Base-by-base conservation (phyloP, 1,140 invertebrate genomes). In the Saccostrea glomerata region DNA sequence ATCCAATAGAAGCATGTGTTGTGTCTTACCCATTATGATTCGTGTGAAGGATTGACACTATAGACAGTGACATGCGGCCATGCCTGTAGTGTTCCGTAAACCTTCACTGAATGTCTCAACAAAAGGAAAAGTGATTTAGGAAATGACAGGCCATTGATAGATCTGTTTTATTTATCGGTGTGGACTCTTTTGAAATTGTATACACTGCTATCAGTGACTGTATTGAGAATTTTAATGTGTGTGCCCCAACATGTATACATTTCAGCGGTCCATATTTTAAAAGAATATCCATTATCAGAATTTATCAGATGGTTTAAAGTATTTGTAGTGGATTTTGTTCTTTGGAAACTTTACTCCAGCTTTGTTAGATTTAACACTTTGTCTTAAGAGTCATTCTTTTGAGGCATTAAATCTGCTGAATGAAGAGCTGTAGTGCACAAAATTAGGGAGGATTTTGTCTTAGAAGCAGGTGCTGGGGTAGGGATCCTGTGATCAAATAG, bases 61-160 rank as follows among this genome's bases (percentile, higher is more conserved):
- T 20, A 23, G 17, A 23, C 60, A 20, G 60, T 66, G 11, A 25
- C 70, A 73, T 73, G 30, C 70, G 30, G 70, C 70, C 70, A 73
- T 36, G 15, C 70, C 25, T 63, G 58, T 36, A 73, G 12, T 73
- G 70, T 73, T 73, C 25, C 7, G 70, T 13, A 15, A 73, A 30
- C 25, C 25, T 25, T 73, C 70, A 73, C 70, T 73, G 70, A 73
- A 73, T 25, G 23, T 25, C 30, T 6, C 5, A 4, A 73, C 9
- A 73, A 73, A 73, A 73, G 70, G 70, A 73, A 73, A 73, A 73
- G 70, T 73, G 70, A 73, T 73, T 73, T 73, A 73, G 70, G 70
- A 73, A 73, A 30, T 73, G 70, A 73, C 70, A 73, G 15, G 70
- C 70, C 70, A 25, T 36, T 73, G 25, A 73, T 73, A 73, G 25